Base-by-base conservation (phyloP, 2,797 vertebrate species). In the Holocentrus rufus region DNA sequence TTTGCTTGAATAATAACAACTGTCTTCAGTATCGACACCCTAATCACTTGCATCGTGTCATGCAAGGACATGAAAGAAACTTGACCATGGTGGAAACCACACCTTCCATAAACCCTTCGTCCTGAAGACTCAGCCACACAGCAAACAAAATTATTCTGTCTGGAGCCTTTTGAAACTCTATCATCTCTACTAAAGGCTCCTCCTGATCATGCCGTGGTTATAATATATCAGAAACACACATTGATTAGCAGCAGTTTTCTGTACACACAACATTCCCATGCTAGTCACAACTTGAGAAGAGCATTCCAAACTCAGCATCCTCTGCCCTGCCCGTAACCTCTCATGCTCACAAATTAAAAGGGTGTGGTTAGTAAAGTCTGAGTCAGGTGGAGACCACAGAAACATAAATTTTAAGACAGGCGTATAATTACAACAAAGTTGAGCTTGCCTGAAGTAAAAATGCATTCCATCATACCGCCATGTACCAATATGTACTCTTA, bases 241-340 rank as follows among this genome's bases (percentile, higher is more conserved):
- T 83, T 78, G 53, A 82, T 75, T 80, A 76, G 46, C 50, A 34
- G 62, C 70, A 71, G 65, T 62, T 69, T 46, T 59, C 27, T 57
- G 22, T 64, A 72, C 50, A 69, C 30, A 55, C 58, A 69, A 59
- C 55, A 78, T 74, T 80, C 65, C 46, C 34, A 74, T 74, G 66
- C 67, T 30, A 71, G 64, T 36, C 72, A 80, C 52, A 72, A 71
- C 55, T 59, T 22, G 7, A 50, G 74, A 15, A 22, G 50, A 58
- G 34, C 54, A 65, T 62, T 65, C 42, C 53, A 72, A 60, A 58
- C 70, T 57, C 50, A 65, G 11, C 57, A 58, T 47, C 56, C 42
- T 69, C 60, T 57, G 31, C 60, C 50, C 62, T 53, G 65, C 57
- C 50, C 60, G 34, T 27, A 66, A 76, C 62, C 63, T 30, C 36